Evolutionary conservation across 2,888 invertebrate genomes (phyloP).

Genomic region (Aspidiotus rigidus): DNA sequence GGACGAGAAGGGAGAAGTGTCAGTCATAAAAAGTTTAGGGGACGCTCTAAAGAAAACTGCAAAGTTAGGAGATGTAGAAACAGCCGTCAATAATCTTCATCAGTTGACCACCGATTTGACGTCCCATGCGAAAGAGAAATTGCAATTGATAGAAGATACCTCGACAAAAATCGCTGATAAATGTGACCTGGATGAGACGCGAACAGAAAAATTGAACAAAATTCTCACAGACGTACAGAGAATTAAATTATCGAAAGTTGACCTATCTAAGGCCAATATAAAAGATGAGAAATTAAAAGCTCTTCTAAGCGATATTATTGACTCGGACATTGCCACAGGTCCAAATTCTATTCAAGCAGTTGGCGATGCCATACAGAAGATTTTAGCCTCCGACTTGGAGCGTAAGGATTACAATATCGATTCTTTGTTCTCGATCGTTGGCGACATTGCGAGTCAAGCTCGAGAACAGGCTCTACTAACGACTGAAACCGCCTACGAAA

Average conservation of each 20-base stretch:
- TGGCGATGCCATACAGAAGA: slow-evolving; percentile 5
- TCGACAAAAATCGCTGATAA: slow-evolving; percentile 39
- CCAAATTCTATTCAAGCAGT: neutral
- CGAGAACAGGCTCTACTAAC: slow-evolving; percentile 41
- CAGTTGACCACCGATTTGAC: slow-evolving; percentile 6
- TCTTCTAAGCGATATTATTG: slow-evolving; percentile 4
- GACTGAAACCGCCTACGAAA: slow-evolving; percentile 38
- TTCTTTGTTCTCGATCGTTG: neutral
- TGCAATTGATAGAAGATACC: neutral
- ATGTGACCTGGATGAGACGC: slow-evolving; percentile 42
- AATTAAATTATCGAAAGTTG: neutral
- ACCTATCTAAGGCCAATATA: neutral
- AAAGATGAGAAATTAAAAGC: slow-evolving; percentile 10
- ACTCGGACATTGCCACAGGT: slow-evolving; percentile 42
- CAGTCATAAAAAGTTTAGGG: slow-evolving; percentile 4
- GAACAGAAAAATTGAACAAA: slow-evolving; percentile 45
- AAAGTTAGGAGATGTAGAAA: neutral
- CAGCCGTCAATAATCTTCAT: slow-evolving; percentile 2
- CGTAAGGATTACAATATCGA: slow-evolving; percentile 9
- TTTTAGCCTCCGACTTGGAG: neutral
- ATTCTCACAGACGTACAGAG: slow-evolving; percentile 41
- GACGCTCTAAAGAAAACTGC: slow-evolving; percentile 11
- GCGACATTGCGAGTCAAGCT: neutral
- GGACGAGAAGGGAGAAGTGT: neutral
- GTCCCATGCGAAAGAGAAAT: slow-evolving; percentile 5